Evolutionary conservation across 2,113 vertebrate genomes (phyloP), one percentile per base, ranked within the genome.

Genomic region (Speoplatyrhinus poulsoni): DNA sequence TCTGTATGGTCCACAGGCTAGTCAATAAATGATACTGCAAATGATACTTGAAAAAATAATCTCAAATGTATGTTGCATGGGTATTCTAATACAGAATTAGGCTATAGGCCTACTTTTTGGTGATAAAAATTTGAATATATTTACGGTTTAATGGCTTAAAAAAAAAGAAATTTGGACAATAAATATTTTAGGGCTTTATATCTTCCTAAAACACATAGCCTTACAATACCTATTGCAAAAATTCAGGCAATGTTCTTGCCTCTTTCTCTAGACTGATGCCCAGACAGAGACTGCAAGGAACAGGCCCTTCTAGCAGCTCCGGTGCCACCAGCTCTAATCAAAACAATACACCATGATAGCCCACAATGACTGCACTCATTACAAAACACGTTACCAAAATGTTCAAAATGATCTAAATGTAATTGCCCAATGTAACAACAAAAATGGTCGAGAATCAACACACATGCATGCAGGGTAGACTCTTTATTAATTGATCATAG

Each of bases 211-310:
- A 80, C 62, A 79, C 70, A 41, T 41, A 41, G 36, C 36, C 36
- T 41, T 8, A 70, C 56, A 74, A 9, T 56, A 54, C 49, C 52
- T 54, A 69, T 56, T 77, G 82, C 78, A 79, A 80, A 73, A 79
- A 75, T 79, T 73, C 76, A 75, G 80, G 67, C 67, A 80, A 74
- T 77, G 60, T 87, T 85, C 77, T 86, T 70, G 76, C 86, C 79
- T 86, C 79, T 71, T 73, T 78, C 72, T 74, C 80, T 58, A 88
- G 89, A 91, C 90, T 85, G 82, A 88, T 75, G 86, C 84, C 83
- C 86, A 88, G 88, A 89, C 85, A 88, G 85, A 85, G 83, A 82
- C 75, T 85, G 86, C 88, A 91, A 85, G 83, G 78, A 81, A 76
- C 77, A 82, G 79, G 88, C 83, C 86, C 83, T 59, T 75, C 79